These are phyloP conservation scores for Zeus faber DNA, from an alignment of 2,113 vertebrate genomes.

Conservation along the genomic window DNA sequence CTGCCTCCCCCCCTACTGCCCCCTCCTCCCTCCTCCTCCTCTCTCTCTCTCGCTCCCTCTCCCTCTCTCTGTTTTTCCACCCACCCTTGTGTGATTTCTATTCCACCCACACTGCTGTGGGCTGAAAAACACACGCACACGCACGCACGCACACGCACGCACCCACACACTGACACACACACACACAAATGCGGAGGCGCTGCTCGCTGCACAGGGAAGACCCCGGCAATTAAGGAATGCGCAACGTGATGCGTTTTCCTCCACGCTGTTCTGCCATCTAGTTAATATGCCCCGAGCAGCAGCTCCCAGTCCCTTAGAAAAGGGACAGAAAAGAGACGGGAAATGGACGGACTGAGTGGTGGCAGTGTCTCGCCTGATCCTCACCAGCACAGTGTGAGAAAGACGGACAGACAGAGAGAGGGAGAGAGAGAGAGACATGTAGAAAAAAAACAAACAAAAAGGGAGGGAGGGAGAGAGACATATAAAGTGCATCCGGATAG, in stretches of 20 bases:
- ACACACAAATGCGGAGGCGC: slow-evolving; percentile 34
- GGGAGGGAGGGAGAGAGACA: background rate
- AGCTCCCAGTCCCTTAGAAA: slow-evolving; percentile 22
- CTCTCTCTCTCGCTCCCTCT: slow-evolving; percentile 51
- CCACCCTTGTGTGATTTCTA: slow-evolving; percentile 62
- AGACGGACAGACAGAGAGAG: background rate
- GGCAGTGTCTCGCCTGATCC: background rate
- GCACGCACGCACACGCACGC: slow-evolving; percentile 18
- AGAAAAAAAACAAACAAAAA: background rate
- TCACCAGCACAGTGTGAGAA: background rate
- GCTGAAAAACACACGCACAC: slow-evolving; percentile 37
- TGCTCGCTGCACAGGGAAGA: slow-evolving; percentile 44
- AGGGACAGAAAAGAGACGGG: background rate
- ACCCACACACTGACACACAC: slow-evolving; percentile 14
- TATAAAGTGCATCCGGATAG: background rate
- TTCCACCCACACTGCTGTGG: slow-evolving; percentile 74
- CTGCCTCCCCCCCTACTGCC: slow-evolving; percentile 42
- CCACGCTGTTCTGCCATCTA: slow-evolving; percentile 48
- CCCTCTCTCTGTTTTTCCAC: slow-evolving; percentile 28
- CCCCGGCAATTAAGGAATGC: slow-evolving; percentile 45
- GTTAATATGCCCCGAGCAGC: slow-evolving; percentile 54
- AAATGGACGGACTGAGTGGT: background rate
- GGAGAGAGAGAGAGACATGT: background rate
- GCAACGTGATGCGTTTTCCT: background rate
- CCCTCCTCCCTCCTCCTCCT: slow-evolving; percentile 22